Evolutionary conservation across 1,140 invertebrate genomes (phyloP), one percentile per base, ranked within the genome.

Genomic region (Zaprionus ghesquierei): DNA sequence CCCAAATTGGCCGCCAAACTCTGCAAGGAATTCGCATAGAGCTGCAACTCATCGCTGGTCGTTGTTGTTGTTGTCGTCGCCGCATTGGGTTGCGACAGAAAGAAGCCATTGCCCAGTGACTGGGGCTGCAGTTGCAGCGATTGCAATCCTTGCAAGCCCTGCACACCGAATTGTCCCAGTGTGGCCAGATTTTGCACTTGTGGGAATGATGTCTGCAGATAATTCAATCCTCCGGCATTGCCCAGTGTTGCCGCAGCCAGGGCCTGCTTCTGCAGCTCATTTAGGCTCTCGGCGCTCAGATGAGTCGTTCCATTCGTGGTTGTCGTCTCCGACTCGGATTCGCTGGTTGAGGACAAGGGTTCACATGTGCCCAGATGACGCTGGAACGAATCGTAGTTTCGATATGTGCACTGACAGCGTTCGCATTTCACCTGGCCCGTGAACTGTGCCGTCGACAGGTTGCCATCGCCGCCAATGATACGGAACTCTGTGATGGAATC

Each of bases 391-490:
- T 96, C 95, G 74, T 95, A 95, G 10, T 97, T 98, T 82, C 97
- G 94, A 90, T 98, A 99, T 3, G 97, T 96, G 79, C 97, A 95
- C 79, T 97, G 96, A 90, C 98, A 99, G 58, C 95, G 94, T 71
- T 95, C 94, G 92, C 98, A 98, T 78, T 96, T 97, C 0, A 98
- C 97, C 15, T 97, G 96, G 94, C 95, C 38, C 90, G 92, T 81
- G 31, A 93, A 92, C n/a, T 93, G 92, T 13, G 93, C 93, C 31
- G 94, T 89, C 2, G 82, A 79, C 6, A 82, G 29, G 25, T 89
- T 82, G 1, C 79, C 82, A 27, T 87, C 84, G 6, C 78, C 68
- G 1, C 62, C 62, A 50, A 90, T 80, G 31, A 93, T 82, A 79
- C 93, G 72, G 66, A 91, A 75, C 38, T 93, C 92, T 9, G 92